Base-by-base conservation (phyloP, 2,888 invertebrate species). In the Drosophila kanekoi region DNA sequence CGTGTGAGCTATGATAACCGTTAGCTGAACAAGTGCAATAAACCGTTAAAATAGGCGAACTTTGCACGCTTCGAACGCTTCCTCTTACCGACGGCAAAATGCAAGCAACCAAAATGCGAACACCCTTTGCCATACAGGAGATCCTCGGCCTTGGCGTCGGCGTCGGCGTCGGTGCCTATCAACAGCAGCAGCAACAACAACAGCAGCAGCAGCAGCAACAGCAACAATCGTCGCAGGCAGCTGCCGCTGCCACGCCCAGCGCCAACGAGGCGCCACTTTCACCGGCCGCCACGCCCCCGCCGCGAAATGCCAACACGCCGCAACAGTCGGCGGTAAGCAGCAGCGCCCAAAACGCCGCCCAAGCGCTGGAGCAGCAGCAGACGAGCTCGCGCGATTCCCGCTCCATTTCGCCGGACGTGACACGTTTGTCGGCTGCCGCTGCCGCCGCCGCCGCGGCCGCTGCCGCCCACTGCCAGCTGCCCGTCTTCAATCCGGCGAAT, bases 81-180 rank as follows among this genome's bases (percentile, higher is more conserved):
- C 44, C 20, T n/a, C 40, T 37, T 32, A 11, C 51, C 80, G 80
- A 49, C 80, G 80, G 83, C 71, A 78, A 72, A 83, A 92, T 92
- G 92, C 92, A 92, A 78, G 92, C 92, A 35, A 92, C 92, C 54
- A 92, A 92, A 91, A 91, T 92, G 92, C 90, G 92, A 8, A 92
- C 92, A 5, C 92, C 92, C 9, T 92, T 92, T 61, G 92, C 92
- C 69, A 92, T 92, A 56, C 92, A 92, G 71, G 92, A 92, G 77
- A 92, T 92, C 43, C 90, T 92, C 49, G 92, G 92, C 49, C 77
- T 92, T 58, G 92, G 20, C 20, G 20, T 20, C 23, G 92, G 91
- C 8, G 87, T 82, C 0, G 92, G 91, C 8, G 87, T 82, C 0
- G 88, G 89, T 4, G 90, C 87, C 76, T 90, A 89, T 48, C 90